phyloP scores from a whole-genome alignment of 1,140 invertebrate genomes.

The Diprion similis region DNA sequence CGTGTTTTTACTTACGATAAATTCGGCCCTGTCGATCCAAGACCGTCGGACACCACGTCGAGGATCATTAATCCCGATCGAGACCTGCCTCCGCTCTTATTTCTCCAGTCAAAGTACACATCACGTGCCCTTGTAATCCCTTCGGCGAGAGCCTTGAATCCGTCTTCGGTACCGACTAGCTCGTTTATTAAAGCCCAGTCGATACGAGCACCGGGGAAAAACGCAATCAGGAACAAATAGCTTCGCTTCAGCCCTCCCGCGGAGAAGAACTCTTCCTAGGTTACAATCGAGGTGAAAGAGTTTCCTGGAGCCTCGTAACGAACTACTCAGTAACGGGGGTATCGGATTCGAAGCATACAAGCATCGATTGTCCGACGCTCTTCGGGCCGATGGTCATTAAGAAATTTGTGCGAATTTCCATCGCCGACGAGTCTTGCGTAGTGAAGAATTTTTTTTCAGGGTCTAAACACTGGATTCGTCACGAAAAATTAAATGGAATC shows the following conservation, averaged over 20 bases:
- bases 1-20: no score
- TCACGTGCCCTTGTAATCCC: neutral
- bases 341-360: neutral
- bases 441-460: neutral
- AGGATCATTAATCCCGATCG: neutral
- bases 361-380: neutral
- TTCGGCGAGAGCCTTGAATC: neutral
- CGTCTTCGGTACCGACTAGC: neutral
- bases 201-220: neutral
- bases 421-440: neutral
- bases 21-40: no score
- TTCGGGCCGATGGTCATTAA: neutral
- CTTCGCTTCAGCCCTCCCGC: neutral
- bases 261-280: neutral
- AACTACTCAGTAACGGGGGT: neutral
- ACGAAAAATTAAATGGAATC: neutral
- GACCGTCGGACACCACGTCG: neutral
- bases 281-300: neutral
- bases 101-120: neutral
- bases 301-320: neutral
- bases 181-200: neutral
- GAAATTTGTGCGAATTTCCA: neutral
- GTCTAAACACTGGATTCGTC: neutral
- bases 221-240: slow-evolving; percentile 2
- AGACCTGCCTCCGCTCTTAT: neutral